Evolutionary conservation across 2,797 vertebrate genomes (phyloP).

Genomic region (Clarias fuscus): DNA sequence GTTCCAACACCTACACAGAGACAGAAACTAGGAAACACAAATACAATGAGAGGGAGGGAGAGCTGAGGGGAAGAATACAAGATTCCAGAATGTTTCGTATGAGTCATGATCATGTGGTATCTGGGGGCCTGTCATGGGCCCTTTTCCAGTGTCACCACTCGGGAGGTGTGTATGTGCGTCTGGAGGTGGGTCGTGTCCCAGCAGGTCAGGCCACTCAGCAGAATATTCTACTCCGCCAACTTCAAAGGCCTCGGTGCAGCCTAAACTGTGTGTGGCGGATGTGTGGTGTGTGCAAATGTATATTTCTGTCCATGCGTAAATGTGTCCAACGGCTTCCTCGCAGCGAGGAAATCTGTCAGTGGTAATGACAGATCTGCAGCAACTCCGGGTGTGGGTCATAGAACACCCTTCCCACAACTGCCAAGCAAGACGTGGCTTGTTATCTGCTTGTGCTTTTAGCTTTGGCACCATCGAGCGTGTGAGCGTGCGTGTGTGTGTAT

Average conservation of each 20-base stretch:
- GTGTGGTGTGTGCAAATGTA: slow-evolving; percentile 16
- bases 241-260: slow-evolving; percentile 59
- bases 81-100: slow-evolving; percentile 12
- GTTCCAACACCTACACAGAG: slow-evolving; percentile 33
- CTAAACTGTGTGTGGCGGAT: slow-evolving; percentile 40
- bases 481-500: slow-evolving; percentile 17
- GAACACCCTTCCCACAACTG: slow-evolving; percentile 58
- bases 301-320: slow-evolving; percentile 32
- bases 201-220: slow-evolving; percentile 66
- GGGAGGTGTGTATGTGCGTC: slow-evolving; percentile 49
- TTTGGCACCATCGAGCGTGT: slow-evolving; percentile 42
- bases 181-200: slow-evolving; percentile 63
- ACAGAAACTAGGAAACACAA: slow-evolving; percentile 40
- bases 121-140: slow-evolving; percentile 36
- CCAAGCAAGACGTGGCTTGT: slow-evolving; percentile 68
- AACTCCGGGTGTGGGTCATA: slow-evolving; percentile 59
- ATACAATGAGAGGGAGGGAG: background rate
- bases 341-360: slow-evolving; percentile 70
- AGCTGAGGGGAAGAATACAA: background rate
- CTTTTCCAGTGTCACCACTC: slow-evolving; percentile 48
- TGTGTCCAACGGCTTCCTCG: slow-evolving; percentile 45
- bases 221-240: slow-evolving; percentile 58
- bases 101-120: slow-evolving; percentile 40
- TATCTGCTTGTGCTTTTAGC: slow-evolving; percentile 47
- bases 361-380: slow-evolving; percentile 63